Evolutionary conservation across 35 echinoderm and acorn worm genomes (phyloP).

Genomic region (Antedon bifida): DNA sequence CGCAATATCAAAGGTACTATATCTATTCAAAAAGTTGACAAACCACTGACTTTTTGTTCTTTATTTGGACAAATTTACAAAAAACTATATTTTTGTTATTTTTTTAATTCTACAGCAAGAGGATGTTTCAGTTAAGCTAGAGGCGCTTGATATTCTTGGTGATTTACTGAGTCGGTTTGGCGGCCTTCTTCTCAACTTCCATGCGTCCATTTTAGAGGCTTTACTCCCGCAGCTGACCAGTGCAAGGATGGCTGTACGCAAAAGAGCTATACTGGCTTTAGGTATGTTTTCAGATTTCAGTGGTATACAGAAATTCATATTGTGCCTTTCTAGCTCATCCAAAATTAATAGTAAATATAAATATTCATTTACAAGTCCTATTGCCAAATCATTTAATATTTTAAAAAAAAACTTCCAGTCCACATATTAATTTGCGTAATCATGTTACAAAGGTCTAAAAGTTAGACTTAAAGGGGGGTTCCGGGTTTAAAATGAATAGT

Average conservation of each 20-base stretch:
- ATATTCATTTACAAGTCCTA: no score
- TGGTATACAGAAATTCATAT: no score
- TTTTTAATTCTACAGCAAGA: conserved; percentile 51
- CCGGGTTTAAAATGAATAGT: no score
- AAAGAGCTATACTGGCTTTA: conserved; percentile 76
- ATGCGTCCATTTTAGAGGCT: conserved; percentile 68
- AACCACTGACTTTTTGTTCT: neutral
- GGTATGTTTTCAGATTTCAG: conserved; percentile 41
- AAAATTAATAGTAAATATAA: no score
- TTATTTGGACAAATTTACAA: neutral
- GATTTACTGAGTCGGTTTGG: conserved; percentile 90
- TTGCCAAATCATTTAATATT: no score
- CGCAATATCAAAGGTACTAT: conserved; percentile 95
- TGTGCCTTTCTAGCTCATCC: no score
- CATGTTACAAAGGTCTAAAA: no score
- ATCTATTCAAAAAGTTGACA: neutral
- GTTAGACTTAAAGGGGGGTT: no score
- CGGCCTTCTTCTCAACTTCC: conserved; percentile 68
- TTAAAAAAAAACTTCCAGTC: no score
- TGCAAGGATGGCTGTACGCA: conserved; percentile 84
- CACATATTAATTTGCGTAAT: no score
- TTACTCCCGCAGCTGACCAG: conserved; percentile 84
- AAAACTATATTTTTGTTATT: neutral
- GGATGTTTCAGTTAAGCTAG: conserved; percentile 83
- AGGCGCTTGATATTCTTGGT: conserved; percentile 78